Evolutionary conservation across 2,113 vertebrate species (phyloP).

Genomic region (Falcunculus frontatus): DNA sequence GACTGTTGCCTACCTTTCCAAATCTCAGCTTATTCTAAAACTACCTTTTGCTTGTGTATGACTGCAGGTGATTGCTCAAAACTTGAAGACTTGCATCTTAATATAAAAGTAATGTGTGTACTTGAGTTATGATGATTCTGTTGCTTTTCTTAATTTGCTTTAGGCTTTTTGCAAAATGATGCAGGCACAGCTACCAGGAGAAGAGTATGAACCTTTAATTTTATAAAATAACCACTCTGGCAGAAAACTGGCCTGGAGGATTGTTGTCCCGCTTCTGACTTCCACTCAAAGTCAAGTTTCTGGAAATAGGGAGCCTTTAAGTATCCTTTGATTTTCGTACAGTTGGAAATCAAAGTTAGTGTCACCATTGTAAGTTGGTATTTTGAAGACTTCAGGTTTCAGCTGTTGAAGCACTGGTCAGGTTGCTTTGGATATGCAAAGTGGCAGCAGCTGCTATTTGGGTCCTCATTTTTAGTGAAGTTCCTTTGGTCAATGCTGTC

Average conservation of each 20-base stretch:
- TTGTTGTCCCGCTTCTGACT: background rate
- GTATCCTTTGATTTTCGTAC: background rate
- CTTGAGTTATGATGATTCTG: background rate
- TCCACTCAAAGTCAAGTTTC: background rate
- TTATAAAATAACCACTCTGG: background rate
- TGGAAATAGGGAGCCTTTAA: background rate
- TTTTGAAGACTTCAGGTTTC: background rate
- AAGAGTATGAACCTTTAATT: background rate
- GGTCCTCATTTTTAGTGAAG: background rate
- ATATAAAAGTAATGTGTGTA: background rate
- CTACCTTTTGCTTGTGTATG: background rate
- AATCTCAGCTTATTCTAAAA: background rate
- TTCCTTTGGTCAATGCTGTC: background rate
- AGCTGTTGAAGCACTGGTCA: background rate
- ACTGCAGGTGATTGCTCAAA: background rate
- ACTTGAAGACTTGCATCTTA: background rate
- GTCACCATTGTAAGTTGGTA: accelerated
- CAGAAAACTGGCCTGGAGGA: background rate
- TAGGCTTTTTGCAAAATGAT: background rate
- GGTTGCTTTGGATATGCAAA: background rate
- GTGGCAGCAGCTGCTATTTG: background rate
- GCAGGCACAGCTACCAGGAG: background rate
- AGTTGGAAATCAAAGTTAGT: background rate
- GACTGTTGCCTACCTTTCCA: background rate
- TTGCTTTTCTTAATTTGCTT: background rate